Evolutionary conservation across 2,888 invertebrate genomes (phyloP), one percentile per base, ranked within the genome.

Genomic region (Mylabris sibirica): DNA sequence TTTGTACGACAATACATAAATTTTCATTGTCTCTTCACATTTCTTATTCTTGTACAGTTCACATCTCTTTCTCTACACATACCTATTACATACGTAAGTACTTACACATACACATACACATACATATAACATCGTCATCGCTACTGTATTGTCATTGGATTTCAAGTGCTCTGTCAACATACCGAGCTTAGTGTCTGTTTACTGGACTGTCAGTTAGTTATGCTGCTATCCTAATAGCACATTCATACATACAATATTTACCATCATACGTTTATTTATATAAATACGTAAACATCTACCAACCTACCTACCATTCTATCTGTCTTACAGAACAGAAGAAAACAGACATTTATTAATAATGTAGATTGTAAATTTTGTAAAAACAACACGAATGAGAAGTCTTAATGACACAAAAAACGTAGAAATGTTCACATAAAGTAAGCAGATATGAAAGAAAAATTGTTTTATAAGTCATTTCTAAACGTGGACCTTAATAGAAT

Each of bases 111-210:
- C 59, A 8, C n/a, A 60, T 14, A 30, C 14, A 59, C 59, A 35
- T 35, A 35, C n/a, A 41, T 44, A 44, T 17, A 44, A 44, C 60
- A 17, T 66, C 74, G 71, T 65, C 76, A 80, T 30, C 30, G 84
- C 84, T 85, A 84, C 84, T 84, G 84, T 85, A 84, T 85, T 85
- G 84, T 84, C 84, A 81, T 84, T 82, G 84, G 83, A 83, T 83
- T 81, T 84, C 76, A 80, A 85, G 85, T 84, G 85, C 82, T 83
- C 75, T 78, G 84, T 82, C 83, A 85, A 85, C 83, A 85, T 78
- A 80, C 78, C 77, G 80, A 77, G 79, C 80, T 79, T 80, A 80
- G 83, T 81, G 80, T 84, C 83, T 49, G 20, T 84, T 84, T 83
- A 79, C 82, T 80, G 77, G 80, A 77, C 83, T 82, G 82, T 82